phyloP scores from a whole-genome alignment of 2,113 vertebrate species.

The Alouatta palliata region DNA sequence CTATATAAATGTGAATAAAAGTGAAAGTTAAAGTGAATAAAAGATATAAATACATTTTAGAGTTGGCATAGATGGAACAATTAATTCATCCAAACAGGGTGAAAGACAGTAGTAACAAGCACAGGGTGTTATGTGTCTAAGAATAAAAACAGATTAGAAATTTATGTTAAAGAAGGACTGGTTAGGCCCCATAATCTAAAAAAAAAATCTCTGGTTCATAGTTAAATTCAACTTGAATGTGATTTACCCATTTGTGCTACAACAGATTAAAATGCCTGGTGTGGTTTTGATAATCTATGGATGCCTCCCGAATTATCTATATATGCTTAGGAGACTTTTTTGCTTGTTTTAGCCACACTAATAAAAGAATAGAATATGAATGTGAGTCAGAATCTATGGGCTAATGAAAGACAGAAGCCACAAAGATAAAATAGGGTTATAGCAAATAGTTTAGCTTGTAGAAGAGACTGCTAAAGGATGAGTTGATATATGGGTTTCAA shows the following conservation, averaged over 20 bases:
- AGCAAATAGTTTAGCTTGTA: constrained; percentile 52
- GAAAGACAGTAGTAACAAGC: background rate
- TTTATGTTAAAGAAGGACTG: background rate
- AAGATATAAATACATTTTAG: constrained; percentile 41
- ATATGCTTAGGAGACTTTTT: background rate
- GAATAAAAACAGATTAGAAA: constrained; percentile 53
- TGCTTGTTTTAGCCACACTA: background rate
- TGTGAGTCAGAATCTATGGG: background rate
- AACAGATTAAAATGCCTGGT: background rate
- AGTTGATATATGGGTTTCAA: constrained; percentile 38
- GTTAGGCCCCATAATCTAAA: background rate
- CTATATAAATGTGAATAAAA: constrained; percentile 15
- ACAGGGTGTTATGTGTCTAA: background rate
- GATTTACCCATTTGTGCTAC: background rate
- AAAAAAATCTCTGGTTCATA: background rate
- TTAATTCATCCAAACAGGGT: background rate
- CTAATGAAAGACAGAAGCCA: background rate
- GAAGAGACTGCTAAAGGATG: constrained; percentile 36
- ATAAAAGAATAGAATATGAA: background rate
- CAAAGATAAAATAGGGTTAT: constrained; percentile 30
- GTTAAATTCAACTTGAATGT: constrained; percentile 1
- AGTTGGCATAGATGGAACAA: background rate
- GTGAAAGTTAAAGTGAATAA: constrained; percentile 10
- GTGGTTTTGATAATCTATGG: background rate
- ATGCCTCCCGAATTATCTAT: constrained; percentile 27